Evolutionary conservation across 2,888 invertebrate species (phyloP).

Genomic region (Drosophila silvestris): DNA sequence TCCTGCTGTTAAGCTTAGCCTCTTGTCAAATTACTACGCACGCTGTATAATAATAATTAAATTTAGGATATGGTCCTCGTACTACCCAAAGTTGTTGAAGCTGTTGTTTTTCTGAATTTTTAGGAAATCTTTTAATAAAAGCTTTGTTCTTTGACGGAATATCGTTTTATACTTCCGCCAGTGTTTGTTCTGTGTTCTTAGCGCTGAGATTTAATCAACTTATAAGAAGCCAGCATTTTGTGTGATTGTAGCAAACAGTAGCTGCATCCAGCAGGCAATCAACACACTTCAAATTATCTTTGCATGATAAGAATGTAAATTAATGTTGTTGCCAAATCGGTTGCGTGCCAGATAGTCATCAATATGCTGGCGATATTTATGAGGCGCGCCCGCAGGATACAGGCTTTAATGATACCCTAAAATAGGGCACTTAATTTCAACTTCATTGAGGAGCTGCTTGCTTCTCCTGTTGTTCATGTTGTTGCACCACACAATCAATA

Average conservation of each 20-base stretch:
- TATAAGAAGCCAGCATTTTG: slow-evolving; percentile 23
- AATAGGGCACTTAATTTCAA: slow-evolving; percentile 75
- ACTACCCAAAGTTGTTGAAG: not conserved
- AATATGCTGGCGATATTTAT: slow-evolving; percentile 80
- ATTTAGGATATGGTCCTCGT: not conserved
- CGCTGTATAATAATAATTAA: not conserved
- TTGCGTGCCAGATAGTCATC: slow-evolving; percentile 78
- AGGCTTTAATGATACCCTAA: slow-evolving; percentile 79
- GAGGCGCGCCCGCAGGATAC: slow-evolving; percentile 81
- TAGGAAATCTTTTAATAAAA: not conserved
- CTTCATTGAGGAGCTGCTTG: slow-evolving; percentile 51
- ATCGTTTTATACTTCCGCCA: not conserved
- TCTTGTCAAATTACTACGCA: not conserved
- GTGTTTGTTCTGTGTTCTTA: not conserved
- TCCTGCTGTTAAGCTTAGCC: not conserved
- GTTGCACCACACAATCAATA: slow-evolving; percentile 64
- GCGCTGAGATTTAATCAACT: slow-evolving; percentile 20
- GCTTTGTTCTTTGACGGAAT: not conserved
- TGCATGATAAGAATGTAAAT: slow-evolving; percentile 29
- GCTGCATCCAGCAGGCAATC: slow-evolving; percentile 56
- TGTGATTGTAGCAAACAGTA: slow-evolving; percentile 46
- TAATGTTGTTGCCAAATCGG: slow-evolving; percentile 39
- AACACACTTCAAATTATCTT: slow-evolving; percentile 79
- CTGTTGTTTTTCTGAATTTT: not conserved
- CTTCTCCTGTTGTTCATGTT: slow-evolving; percentile 17